Conservation (phyloP, 2,113 vertebrate genomes). For the Penelope pileata region DNA sequence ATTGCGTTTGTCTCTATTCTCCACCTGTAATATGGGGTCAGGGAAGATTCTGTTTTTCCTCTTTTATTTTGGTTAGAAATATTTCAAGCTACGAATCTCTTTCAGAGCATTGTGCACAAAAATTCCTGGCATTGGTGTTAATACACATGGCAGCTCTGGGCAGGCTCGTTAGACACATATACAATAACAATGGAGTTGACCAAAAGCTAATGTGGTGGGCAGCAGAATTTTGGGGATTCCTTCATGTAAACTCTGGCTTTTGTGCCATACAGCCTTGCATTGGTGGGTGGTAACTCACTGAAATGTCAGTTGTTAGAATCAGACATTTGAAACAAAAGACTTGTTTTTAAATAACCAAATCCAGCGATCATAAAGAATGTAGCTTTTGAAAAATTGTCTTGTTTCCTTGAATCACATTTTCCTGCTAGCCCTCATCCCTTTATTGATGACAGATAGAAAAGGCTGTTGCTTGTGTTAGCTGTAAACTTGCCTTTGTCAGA, state of each 20-base stretch:
- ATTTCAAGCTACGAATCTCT: not conserved
- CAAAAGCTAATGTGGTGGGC: not conserved
- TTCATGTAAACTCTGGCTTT: not conserved
- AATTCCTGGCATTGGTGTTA: not conserved
- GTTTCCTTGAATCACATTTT: conserved; percentile 64
- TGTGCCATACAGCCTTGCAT: not conserved
- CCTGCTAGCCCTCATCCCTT: conserved; percentile 38
- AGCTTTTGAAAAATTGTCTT: conserved; percentile 43
- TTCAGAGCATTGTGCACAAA: not conserved
- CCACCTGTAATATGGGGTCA: not conserved
- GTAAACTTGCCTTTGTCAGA: conserved; percentile 63
- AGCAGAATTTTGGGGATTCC: not conserved
- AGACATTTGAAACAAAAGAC: conserved; percentile 45
- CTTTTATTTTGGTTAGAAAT: not conserved
- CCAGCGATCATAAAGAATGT: conserved; percentile 56
- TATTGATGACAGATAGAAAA: conserved; percentile 65
- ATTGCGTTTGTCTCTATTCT: not conserved
- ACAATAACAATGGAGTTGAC: not conserved
- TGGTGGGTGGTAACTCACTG: conserved; percentile 33
- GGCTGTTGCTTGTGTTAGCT: conserved; percentile 49
- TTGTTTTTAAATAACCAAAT: conserved; percentile 45
- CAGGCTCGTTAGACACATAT: not conserved
- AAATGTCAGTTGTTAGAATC: conserved; percentile 50
- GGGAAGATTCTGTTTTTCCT: not conserved
- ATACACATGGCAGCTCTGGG: not conserved